These are phyloP conservation scores for Pomacea maculata DNA, from an alignment of 1,140 invertebrate species.

Conservation along the genomic window DNA sequence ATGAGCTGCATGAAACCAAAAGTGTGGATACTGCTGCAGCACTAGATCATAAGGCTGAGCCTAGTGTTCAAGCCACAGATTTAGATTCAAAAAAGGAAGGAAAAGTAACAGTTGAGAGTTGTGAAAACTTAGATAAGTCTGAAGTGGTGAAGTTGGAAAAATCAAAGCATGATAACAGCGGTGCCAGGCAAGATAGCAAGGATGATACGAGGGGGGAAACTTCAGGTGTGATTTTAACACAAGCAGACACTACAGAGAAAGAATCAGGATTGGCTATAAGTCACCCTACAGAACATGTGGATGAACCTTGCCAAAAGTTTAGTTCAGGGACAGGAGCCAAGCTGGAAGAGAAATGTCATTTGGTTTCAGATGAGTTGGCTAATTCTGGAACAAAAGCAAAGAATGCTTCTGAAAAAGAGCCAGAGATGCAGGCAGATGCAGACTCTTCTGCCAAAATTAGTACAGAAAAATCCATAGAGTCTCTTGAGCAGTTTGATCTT, in stretches of 20 bases:
- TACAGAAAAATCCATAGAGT: background rate
- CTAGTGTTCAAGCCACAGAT: background rate
- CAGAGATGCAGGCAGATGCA: background rate
- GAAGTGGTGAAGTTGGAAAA: conserved; percentile 6
- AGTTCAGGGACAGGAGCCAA: background rate
- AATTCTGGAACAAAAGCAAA: background rate
- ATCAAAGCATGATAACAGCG: background rate
- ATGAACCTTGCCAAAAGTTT: background rate
- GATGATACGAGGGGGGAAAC: background rate
- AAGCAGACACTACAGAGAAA: background rate
- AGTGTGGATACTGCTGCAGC: background rate
- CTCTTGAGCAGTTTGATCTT: background rate
- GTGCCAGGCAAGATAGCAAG: background rate
- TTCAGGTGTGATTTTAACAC: background rate
- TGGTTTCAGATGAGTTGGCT: background rate
- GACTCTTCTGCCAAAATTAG: background rate
- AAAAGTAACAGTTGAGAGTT: too few relatives aligned
- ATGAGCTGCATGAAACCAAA: background rate
- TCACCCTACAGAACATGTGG: background rate
- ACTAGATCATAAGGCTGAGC: background rate
- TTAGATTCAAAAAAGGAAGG: background rate
- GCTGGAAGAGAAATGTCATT: background rate
- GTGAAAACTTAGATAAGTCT: too few relatives aligned
- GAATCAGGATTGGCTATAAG: background rate
- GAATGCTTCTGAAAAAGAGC: background rate